Evolutionary conservation across 1,140 invertebrate genomes (phyloP).

Genomic region (Hycleus cichorii): DNA sequence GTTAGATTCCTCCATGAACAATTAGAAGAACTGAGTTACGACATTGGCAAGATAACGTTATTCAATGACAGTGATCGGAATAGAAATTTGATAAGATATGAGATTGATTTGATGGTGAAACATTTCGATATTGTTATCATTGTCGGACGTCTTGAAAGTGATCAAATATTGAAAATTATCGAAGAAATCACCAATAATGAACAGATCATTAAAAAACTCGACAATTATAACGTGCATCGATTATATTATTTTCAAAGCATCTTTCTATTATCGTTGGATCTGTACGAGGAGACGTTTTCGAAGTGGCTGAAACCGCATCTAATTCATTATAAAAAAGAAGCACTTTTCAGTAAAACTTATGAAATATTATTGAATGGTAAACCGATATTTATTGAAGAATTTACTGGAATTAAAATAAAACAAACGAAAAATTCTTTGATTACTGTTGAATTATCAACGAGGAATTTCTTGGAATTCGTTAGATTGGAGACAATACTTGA

Average conservation of each 20-base stretch:
- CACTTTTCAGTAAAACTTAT: constrained; percentile 16
- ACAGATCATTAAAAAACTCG: too few species aligned
- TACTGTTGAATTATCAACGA: neutral
- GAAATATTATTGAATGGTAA: constrained; percentile 16
- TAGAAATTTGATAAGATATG: neutral
- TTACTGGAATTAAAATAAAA: neutral
- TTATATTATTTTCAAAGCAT: constrained; percentile 1
- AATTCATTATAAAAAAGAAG: constrained; percentile 4
- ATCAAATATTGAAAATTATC: constrained; percentile 8
- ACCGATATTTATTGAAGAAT: neutral
- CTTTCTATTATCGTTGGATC: neutral
- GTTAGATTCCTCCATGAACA: too few species aligned
- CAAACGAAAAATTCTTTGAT: neutral
- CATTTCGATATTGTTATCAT: constrained; percentile 20
- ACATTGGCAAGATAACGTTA: too few species aligned
- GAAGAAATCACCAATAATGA: neutral
- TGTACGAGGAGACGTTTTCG: neutral
- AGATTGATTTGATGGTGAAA: constrained; percentile 12
- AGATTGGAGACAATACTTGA: neutral
- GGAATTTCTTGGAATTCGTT: constrained; percentile 2
- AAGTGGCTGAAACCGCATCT: neutral
- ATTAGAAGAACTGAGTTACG: too few species aligned
- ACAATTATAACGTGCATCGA: too few species aligned
- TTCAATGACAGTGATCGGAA: too few species aligned
- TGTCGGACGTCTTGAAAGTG: neutral